Base-by-base conservation (phyloP, 92 coral and sea anemone genomes). In the Zoanthus sansibaricus region DNA sequence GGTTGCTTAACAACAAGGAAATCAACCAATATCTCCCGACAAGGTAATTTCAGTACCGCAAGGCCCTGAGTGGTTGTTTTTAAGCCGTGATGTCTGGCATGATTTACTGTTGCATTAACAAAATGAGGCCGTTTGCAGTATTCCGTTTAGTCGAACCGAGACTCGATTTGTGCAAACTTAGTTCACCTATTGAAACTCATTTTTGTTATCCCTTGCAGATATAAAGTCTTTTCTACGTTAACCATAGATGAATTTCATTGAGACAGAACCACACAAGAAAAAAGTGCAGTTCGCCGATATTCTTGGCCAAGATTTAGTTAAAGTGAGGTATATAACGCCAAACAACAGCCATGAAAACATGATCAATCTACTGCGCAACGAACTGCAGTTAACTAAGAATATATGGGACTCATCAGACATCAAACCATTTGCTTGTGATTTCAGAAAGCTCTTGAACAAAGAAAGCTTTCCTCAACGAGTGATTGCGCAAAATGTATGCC, bases 221-320 rank as follows among this genome's bases (percentile, higher is more conserved):
- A 20, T 11, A 75, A 30, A 52, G 47, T 20, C 74, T 30, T 14
- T 30, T 46, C 18, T 54, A 20, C 59, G 45, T 44, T 6, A 18
- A 76, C n/a, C 46, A 13, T 14, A 75, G 54, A 80, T 80, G 85
- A 47, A 80, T 12, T 66, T 47, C 46, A 64, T 46, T 51, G 46
- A 49, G 25, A 59, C 74, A 64, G 46, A 49, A 48, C 74, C 74
- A 64, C 46, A 31, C 73, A 91, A 91, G 62, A 90, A 95, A 56
- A 96, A 89, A 37, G 99, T 97, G 61, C 97, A 95, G 32, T 97
- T 97, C 73, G 99, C 99, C 9, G 99, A 97, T 72, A 88, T 90
- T 47, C 90, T 92, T 47, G 99, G 99, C 25, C 95, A 91, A 79
- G 89, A 92, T 13, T 91, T 97, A n/a, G 99, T 93, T 12, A 92